Evolutionary conservation across 2,888 invertebrate species (phyloP), one percentile per base, ranked within the genome.

Genomic region (Cryptus armator): DNA sequence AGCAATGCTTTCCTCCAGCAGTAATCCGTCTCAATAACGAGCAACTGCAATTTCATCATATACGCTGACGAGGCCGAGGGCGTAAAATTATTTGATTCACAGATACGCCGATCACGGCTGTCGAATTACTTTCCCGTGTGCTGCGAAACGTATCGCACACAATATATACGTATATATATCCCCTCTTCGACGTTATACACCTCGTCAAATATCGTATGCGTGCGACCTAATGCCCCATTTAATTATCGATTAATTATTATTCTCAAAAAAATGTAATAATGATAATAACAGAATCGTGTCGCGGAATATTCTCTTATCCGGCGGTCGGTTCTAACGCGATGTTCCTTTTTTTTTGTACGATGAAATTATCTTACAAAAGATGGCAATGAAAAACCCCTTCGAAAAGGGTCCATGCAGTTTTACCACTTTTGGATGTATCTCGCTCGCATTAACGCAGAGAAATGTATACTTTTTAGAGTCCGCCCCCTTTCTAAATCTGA

Each of bases 11-110:
- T 93, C 89, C 92, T 91, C 92, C 93, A 93, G 81, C 92, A 91
- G 86, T 93, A 91, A 88, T 93, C 92, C 83, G 93, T 93, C 89
- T 93, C 92, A 86, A 93, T 92, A 81, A 93, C 93, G 75, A 93
- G 88, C 87, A 93, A 84, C 90, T 93, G 93, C 83, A 93, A 91
- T 92, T 93, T 93, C 93, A 93, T 93, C 90, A 92, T 93, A 91
- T 92, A 93, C 81, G 89, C 85, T 59, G 90, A 89, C 86, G 89
- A 87, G 74, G 87, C 82, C 88, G 83, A 81, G 74, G 83, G 82
- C 86, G 87, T 86, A 53, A 64, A 84, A 85, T 53, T 46, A 72
- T 67, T 53, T 64, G 16, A 7, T 64, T 53, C 12, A 59, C 10
- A 48, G 14, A 43, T 59, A 46, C 32, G 51, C 51, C 29, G 19